phyloP scores from a whole-genome alignment of 2,797 vertebrate species.

The Crax fasciolata region DNA sequence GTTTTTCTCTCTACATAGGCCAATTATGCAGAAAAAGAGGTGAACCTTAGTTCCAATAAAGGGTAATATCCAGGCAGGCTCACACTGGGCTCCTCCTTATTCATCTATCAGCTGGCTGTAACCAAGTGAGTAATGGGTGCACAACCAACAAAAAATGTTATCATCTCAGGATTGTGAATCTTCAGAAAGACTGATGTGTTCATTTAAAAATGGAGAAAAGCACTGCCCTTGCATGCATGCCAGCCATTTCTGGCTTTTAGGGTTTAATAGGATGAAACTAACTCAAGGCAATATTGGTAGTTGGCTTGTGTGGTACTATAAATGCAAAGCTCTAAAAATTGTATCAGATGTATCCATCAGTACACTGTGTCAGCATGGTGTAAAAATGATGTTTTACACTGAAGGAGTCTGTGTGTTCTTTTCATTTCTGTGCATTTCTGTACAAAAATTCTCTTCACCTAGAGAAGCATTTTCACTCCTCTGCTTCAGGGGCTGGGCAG shows the following conservation, averaged over 20 bases:
- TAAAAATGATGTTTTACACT: background rate
- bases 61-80: background rate
- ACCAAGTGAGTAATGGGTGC: background rate
- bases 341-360: background rate
- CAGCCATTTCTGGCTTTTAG: background rate
- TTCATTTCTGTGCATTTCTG: background rate
- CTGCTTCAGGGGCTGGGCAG: background rate
- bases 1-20: background rate
- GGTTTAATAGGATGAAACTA: background rate
- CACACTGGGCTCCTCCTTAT: background rate
- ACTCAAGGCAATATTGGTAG: background rate
- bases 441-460: background rate
- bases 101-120: background rate
- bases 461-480: background rate
- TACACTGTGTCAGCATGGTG: background rate
- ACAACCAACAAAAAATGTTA: background rate
- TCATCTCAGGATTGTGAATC: background rate
- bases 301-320: background rate
- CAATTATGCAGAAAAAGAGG: background rate
- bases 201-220: background rate
- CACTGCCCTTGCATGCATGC: background rate
- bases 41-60: background rate
- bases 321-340: background rate
- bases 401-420: background rate
- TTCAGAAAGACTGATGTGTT: background rate